Percentiles rank a stretch among this genome's conserved stretches.
Evolutionary conservation across 2,797 vertebrate genomes (phyloP).

Genomic region (Malacoctenus gilli): DNA sequence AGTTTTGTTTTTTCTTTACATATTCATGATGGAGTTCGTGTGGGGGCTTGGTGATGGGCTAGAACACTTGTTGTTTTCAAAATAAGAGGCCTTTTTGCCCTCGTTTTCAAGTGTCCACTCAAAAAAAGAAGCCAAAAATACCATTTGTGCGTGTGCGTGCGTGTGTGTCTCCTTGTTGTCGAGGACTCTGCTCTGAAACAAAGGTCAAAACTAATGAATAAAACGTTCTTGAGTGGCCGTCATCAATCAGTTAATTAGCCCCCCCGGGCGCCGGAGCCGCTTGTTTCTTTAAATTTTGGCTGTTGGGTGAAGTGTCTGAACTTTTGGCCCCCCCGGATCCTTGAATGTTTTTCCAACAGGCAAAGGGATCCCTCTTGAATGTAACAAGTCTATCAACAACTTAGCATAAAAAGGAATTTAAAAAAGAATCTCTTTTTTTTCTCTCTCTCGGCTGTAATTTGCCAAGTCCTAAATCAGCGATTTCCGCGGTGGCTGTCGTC

Average conservation of each 20-base stretch:
- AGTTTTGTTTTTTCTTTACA: slow-evolving; percentile 1
- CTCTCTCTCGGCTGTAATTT: background rate
- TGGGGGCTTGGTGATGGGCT: background rate
- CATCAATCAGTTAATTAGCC: slow-evolving; percentile 9
- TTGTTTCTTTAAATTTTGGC: slow-evolving; percentile 2
- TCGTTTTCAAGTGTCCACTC: too few species aligned
- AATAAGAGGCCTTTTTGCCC: background rate
- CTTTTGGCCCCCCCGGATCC: background rate
- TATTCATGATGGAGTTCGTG: background rate
- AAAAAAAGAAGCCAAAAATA: too few species aligned
- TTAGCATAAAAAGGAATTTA: too few species aligned
- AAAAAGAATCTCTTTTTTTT: too few species aligned
- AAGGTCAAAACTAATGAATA: background rate
- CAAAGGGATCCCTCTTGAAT: background rate
- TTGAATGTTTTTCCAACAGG: background rate
- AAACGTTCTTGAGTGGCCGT: background rate
- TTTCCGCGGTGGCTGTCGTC: background rate
- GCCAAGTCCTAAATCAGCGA: background rate
- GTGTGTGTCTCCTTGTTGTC: background rate
- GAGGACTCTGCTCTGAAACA: background rate
- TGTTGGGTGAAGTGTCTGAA: background rate
- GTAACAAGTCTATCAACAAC: too few species aligned
- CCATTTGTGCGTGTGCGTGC: background rate
- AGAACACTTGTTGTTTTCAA: background rate
- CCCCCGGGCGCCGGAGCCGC: background rate